Percentiles rank a stretch among this genome's conserved stretches.
phyloP scores from a whole-genome alignment of 2,888 invertebrate species.

The Phaedon cochleariae region DNA sequence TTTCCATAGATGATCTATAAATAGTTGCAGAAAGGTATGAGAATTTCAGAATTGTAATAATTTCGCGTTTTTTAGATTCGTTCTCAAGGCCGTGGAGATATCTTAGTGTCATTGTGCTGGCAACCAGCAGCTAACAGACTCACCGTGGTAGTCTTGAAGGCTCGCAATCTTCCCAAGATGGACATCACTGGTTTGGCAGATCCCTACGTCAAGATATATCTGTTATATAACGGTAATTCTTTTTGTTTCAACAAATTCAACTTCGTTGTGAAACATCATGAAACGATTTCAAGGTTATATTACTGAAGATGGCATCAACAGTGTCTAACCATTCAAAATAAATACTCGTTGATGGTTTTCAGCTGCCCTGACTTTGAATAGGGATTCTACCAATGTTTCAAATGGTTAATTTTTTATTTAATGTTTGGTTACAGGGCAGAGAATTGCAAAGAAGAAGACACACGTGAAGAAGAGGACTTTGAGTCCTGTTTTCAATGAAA shows the following conservation, averaged over 20 bases:
- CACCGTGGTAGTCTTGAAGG: slow-evolving; percentile 96
- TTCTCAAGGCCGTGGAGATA: slow-evolving; percentile 92
- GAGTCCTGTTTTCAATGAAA: slow-evolving; percentile 99
- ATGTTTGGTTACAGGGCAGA: slow-evolving; percentile 72
- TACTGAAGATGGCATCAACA: too few species aligned
- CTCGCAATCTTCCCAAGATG: slow-evolving; percentile 97
- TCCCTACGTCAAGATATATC: slow-evolving; percentile 97
- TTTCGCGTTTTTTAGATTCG: slow-evolving; percentile 81
- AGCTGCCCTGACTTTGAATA: too few species aligned
- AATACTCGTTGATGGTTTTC: too few species aligned
- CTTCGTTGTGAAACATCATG: too few species aligned
- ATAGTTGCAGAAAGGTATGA: too few species aligned
- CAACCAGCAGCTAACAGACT: slow-evolving; percentile 96
- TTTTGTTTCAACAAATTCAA: too few species aligned
- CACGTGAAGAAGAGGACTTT: slow-evolving; percentile 98
- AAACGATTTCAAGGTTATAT: too few species aligned
- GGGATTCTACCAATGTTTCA: too few species aligned
- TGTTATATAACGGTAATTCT: slow-evolving; percentile 83
- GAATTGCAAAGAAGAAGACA: slow-evolving; percentile 98
- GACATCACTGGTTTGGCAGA: slow-evolving; percentile 97
- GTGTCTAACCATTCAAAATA: too few species aligned
- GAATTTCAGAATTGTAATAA: too few species aligned
- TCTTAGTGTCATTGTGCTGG: slow-evolving; percentile 96
- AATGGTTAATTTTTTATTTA: too few species aligned
- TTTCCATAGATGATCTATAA: too few species aligned